Evolutionary conservation across 2,888 invertebrate genomes (phyloP), one percentile per base, ranked within the genome.

Genomic region (Sceliomorpha sp.): DNA sequence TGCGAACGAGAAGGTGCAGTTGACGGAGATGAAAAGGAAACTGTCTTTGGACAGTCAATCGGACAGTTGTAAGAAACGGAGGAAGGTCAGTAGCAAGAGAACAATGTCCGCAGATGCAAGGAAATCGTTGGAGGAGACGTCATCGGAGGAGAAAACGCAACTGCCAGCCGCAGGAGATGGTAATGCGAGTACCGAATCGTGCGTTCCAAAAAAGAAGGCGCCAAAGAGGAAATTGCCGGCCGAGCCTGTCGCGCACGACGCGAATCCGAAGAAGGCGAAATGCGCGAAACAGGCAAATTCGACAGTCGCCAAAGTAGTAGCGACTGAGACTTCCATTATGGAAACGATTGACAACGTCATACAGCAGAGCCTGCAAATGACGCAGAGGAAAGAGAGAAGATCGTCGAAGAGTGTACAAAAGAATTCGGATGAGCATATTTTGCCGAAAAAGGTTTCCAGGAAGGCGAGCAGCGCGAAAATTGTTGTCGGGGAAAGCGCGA

Each of bases 41-140:
- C 78, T 90, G 20, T 90, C 90, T 0, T 73, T 89, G 37, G 88
- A 88, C 51, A 90, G 86, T 74, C 86, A 74, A 62, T 88, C 48
- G 89, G 47, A 58, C 1, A 10, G 34, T 3, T n/a, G n/a, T n/a
- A 63, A 36, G 58, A 62, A 53, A 44, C 55, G 42, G 34, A 36
- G 36, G 13, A 67, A 36, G 58, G 20, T 8, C 10, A 62, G 20
- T 9, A 53, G 20, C 12, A 60, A 73, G 10, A 58, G 17, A 12
- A 51, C 59, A 2, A 29, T 27, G 37, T 40, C 60, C 12, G 59
- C 31, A 8, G 40, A 47, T 7, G 7, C 13, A 8, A 24, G n/a
- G n/a, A n/a, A n/a, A n/a, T n/a, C 37, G 6, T 7, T 29, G 80
- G 53, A 44, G n/a, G n/a, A n/a, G 37, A 47, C 1, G 64, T 0